phyloP scores from a whole-genome alignment of 2,888 invertebrate genomes.

The Folsomia candida region DNA sequence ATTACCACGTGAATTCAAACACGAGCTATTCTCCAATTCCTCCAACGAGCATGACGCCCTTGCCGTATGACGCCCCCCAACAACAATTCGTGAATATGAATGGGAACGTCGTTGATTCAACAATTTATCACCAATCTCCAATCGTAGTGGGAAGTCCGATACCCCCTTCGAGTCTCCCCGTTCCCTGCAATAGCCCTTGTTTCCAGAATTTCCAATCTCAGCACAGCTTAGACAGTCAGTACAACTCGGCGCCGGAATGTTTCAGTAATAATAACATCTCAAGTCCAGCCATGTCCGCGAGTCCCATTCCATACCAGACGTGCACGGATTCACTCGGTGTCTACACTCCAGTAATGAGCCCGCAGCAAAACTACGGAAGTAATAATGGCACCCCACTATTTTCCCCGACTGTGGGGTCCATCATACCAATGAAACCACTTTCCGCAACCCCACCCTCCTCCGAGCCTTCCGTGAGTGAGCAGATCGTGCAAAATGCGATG shows the following conservation, averaged over 20 bases:
- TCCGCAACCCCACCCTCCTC: conserved; percentile 27
- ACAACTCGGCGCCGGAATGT: conserved; percentile 19
- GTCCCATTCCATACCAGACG: not conserved
- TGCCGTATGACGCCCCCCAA: too few species aligned
- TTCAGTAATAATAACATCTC: not conserved
- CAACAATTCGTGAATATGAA: too few species aligned
- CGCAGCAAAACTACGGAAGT: not conserved
- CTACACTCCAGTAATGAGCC: not conserved
- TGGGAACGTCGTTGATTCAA: too few species aligned
- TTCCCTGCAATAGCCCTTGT: conserved; percentile 1
- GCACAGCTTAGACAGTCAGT: conserved; percentile 14
- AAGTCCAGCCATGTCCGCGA: conserved; percentile 1
- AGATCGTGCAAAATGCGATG: conserved; percentile 36
- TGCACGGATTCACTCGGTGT: not conserved
- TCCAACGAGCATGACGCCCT: too few species aligned
- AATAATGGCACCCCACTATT: not conserved
- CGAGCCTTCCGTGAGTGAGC: not conserved
- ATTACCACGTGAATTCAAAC: too few species aligned
- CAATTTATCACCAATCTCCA: too few species aligned
- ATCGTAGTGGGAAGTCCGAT: too few species aligned
- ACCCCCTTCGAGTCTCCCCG: too few species aligned
- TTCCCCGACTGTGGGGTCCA: not conserved
- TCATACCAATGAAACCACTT: conserved; percentile 14
- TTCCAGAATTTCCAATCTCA: conserved; percentile 18
- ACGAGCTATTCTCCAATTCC: too few species aligned